These are phyloP conservation scores for Calcarius lapponicus DNA, from an alignment of 2,797 vertebrate genomes.

Conservation along the genomic window DNA sequence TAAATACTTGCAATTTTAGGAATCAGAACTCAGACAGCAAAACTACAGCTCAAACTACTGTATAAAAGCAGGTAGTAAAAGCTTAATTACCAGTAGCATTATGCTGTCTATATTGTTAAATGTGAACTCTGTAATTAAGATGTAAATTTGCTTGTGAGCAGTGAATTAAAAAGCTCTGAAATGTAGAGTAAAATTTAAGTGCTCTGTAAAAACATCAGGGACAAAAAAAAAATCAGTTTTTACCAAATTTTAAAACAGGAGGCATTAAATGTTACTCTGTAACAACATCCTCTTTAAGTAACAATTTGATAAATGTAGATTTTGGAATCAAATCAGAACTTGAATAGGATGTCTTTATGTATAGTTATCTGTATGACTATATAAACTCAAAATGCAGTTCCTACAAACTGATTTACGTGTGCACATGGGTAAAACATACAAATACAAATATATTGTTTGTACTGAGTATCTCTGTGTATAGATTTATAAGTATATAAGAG, in stretches of 20 bases:
- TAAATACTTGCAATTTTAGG: constrained; percentile 48
- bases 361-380: constrained; percentile 13
- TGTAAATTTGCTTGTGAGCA: constrained; percentile 79
- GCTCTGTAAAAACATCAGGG: constrained; percentile 40
- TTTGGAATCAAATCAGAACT: constrained; percentile 34
- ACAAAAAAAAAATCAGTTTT: constrained; percentile 10
- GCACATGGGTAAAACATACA: background rate
- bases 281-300: constrained; percentile 36
- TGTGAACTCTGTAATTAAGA: constrained; percentile 82
- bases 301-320: constrained; percentile 39
- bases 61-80: constrained; percentile 78
- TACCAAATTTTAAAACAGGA: constrained; percentile 54
- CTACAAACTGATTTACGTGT: background rate
- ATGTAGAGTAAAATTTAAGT: constrained; percentile 68
- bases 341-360: constrained; percentile 7
- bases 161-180: constrained; percentile 76
- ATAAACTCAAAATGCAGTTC: constrained; percentile 22
- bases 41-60: constrained; percentile 62
- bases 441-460: background rate
- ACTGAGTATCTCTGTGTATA: background rate
- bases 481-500: background rate
- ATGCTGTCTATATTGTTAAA: constrained; percentile 80
- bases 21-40: constrained; percentile 44
- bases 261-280: constrained; percentile 55
- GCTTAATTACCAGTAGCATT: constrained; percentile 79